phyloP scores from a whole-genome alignment of 2,888 invertebrate species.

The Drosophila hamatofila region DNA sequence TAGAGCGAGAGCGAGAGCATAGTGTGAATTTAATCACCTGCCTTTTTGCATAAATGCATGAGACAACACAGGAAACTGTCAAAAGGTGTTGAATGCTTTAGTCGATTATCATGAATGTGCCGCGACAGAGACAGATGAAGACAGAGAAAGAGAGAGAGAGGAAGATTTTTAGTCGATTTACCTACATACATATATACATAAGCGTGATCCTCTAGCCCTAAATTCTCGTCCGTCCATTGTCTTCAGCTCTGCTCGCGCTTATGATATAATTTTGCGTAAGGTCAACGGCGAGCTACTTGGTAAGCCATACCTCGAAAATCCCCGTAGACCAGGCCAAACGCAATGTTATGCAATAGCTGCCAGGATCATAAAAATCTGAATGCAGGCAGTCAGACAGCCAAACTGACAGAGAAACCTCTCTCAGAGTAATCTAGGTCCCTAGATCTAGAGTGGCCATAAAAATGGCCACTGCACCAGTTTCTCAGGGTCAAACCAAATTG shows the following conservation, averaged over 20 bases:
- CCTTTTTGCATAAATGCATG: conserved; percentile 55
- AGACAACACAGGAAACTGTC: conserved; percentile 60
- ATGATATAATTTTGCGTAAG: conserved; percentile 72
- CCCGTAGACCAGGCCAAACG: conserved; percentile 43
- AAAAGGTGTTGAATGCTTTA: conserved; percentile 68
- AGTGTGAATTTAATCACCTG: conserved; percentile 77
- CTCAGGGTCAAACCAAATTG: conserved; percentile 26
- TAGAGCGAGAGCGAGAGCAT: conserved; percentile 1
- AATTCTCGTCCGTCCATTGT: conserved; percentile 23
- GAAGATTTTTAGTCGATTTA: conserved; percentile 7
- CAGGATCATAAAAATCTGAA: conserved; percentile 55
- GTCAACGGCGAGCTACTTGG: conserved; percentile 45
- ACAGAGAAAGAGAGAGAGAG: not conserved
- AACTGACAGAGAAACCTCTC: conserved; percentile 6
- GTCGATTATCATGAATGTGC: conserved; percentile 39
- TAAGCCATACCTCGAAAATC: conserved; percentile 4
- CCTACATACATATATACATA: conserved; percentile 15
- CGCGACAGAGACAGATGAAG: not conserved
- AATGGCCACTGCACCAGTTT: conserved; percentile 54
- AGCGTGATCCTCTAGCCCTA: conserved; percentile 34
- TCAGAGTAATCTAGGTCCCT: conserved; percentile 42
- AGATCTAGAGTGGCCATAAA: conserved; percentile 62
- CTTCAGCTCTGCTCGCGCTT: conserved; percentile 28
- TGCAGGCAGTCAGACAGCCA: conserved; percentile 7
- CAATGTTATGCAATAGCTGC: conserved; percentile 76